Evolutionary conservation across 2,113 vertebrate species (phyloP), one percentile per base, ranked within the genome.

Genomic region (Panthera leo): DNA sequence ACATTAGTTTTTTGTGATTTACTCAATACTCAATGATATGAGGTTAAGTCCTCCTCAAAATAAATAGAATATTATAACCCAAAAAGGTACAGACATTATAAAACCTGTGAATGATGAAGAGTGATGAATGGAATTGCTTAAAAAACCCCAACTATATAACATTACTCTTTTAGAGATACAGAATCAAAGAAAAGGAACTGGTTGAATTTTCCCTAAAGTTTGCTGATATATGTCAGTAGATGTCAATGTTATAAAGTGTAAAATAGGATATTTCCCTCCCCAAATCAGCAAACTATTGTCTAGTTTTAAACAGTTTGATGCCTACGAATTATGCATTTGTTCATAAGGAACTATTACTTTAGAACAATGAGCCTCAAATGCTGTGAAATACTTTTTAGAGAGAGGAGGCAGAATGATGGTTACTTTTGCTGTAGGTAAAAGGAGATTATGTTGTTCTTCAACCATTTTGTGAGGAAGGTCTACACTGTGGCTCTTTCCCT

Each of bases 401-500:
- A 70, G 3, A 58, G 11, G 31, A 92, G 76, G 42, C 71, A 92
- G 58, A 95, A 55, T 78, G 48, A 70, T 23, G 18, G 27, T 63
- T 91, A 92, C 15, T 61, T 80, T 96, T 93, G 67, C 68, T 96
- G 4, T 48, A 92, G 65, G 34, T 87, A 45, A 86, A 90, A 80
- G 68, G 53, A 86, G 51, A 73, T 45, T 79, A 58, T 34, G 23
- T 85, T 84, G 39, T 78, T 96, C 23, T 42, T 86, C 31, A 96
- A 48, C 65, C 19, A 9, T 87, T 85, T 87, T 84, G 65, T 90
- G 76, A 79, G 71, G 53, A 92, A 90, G 65, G 45, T 45, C 51
- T 39, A 42, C 25, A 23, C 58, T 45, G 29, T 94, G 39, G 4
- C 16, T 92, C n/a, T 80, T 65, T 70, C 23, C 63, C 19, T 94